Evolutionary conservation across 2,113 vertebrate species (phyloP).

Genomic region (Platysteira castanea): DNA sequence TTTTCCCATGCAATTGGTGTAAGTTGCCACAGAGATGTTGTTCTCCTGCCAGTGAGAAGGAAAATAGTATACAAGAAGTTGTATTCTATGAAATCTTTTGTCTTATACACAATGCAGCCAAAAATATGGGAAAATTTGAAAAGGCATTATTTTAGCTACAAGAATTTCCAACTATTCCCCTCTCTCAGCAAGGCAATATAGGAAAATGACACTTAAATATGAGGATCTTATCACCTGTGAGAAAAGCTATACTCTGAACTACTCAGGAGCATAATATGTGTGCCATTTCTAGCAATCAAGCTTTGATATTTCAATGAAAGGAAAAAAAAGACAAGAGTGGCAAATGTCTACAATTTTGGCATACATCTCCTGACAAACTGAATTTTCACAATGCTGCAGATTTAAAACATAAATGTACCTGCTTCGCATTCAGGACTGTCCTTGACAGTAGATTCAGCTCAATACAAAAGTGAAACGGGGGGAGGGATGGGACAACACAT

Average conservation of each 20-base stretch:
- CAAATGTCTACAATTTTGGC: background rate
- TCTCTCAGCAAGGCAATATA: background rate
- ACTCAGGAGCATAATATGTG: background rate
- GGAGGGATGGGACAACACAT: background rate
- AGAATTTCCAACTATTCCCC: background rate
- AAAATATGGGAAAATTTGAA: background rate
- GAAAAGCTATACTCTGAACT: background rate
- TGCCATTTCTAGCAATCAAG: background rate
- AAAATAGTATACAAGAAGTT: background rate
- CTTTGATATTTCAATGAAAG: background rate
- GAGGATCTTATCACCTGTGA: background rate
- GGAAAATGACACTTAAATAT: background rate
- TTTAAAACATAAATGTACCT: background rate
- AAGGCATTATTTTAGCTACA: background rate
- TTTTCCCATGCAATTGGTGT: background rate
- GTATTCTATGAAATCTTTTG: background rate
- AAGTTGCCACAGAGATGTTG: background rate
- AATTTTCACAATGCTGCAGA: background rate
- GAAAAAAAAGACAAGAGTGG: background rate
- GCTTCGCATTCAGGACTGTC: background rate
- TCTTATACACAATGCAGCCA: background rate
- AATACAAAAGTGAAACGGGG: background rate
- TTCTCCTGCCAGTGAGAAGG: background rate
- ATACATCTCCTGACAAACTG: background rate
- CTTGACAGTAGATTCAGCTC: background rate